Conservation (phyloP, 2,113 vertebrate genomes). For the Chamaea fasciata region DNA sequence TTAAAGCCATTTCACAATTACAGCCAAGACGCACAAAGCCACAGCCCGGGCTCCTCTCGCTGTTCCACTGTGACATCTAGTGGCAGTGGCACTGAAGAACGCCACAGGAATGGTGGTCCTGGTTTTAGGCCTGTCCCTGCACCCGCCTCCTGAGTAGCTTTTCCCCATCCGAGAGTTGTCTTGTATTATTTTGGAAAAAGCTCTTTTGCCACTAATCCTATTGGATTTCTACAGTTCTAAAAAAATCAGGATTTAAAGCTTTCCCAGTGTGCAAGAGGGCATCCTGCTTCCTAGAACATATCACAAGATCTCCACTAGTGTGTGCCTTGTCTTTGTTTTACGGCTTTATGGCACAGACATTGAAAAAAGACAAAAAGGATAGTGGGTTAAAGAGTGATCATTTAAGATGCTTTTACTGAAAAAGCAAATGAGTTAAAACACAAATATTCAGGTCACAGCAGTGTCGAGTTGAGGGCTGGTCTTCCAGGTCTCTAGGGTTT, state of each 20-base stretch:
- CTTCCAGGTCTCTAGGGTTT: not conserved
- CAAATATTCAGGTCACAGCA: not conserved
- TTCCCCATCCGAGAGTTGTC: not conserved
- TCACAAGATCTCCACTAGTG: rapidly evolving
- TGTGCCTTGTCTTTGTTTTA: not conserved
- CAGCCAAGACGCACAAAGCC: not conserved
- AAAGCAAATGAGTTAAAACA: not conserved
- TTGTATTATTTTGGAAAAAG: not conserved
- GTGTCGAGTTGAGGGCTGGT: not conserved
- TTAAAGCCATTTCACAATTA: not conserved
- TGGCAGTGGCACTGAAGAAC: not conserved
- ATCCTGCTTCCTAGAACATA: rapidly evolving
- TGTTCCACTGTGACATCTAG: conserved; percentile 58
- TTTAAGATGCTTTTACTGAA: not conserved
- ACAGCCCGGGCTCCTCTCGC: not conserved
- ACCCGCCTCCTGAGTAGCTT: not conserved
- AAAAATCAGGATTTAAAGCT: not conserved
- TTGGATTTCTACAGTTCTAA: not conserved
- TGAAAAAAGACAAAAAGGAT: not conserved
- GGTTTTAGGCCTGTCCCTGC: not conserved
- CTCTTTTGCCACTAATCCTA: not conserved
- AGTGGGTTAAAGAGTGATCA: not conserved
- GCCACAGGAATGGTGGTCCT: not conserved
- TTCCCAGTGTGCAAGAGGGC: not conserved
- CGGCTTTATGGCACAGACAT: not conserved